phyloP scores from a whole-genome alignment of 2,797 vertebrate genomes.

The Parambassis ranga region DNA sequence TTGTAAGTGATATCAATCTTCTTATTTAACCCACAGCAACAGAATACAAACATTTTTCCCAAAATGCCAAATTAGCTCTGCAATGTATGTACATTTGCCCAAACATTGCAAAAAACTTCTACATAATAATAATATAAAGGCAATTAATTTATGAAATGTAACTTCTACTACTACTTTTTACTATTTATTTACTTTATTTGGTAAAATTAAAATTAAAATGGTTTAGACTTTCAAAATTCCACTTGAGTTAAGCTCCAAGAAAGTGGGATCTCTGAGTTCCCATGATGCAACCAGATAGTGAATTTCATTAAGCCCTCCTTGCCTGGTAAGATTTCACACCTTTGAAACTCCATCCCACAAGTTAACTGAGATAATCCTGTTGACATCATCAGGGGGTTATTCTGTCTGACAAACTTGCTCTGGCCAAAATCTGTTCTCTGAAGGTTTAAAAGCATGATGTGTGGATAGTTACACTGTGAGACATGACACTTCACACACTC shows the following conservation, averaged over 20 bases:
- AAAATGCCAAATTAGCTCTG: no score
- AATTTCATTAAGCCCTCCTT: neutral
- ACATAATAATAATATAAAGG: no score
- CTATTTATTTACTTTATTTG: no score
- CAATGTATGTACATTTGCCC: no score
- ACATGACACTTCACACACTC: neutral
- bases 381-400: neutral
- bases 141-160: no score
- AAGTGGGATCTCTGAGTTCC: neutral
- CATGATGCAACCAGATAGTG: neutral
- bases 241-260: neutral
- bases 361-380: neutral
- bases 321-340: neutral
- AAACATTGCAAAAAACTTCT: no score
- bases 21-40: neutral
- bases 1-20: neutral
- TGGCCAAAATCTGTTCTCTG: neutral
- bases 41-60: no score
- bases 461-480: neutral
- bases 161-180: no score
- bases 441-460: neutral
- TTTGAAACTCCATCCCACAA: neutral
- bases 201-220: no score
- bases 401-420: neutral
- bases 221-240: no score